Conservation (phyloP, 2,113 vertebrate species). For the Butorides virescens region DNA sequence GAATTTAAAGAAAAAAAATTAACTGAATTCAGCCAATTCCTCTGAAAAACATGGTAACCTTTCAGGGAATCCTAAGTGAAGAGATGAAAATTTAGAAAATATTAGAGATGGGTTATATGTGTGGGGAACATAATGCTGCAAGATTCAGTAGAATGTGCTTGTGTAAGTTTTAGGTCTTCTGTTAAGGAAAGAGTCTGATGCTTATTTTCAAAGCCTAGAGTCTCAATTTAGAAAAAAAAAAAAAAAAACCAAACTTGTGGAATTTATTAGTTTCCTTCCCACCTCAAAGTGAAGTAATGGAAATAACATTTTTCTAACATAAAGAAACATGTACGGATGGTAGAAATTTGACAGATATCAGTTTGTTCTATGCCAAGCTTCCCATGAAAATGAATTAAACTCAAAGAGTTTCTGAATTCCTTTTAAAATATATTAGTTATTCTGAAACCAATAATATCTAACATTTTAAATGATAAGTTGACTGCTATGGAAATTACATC, state of each 20-base stretch:
- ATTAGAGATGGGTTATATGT: background rate
- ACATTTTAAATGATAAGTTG: background rate
- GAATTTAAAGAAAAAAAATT: background rate
- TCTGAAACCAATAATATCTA: background rate
- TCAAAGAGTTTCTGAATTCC: background rate
- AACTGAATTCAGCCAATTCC: background rate
- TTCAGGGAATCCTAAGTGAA: background rate
- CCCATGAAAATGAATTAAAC: background rate
- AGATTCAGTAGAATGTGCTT: background rate
- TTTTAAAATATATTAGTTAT: background rate
- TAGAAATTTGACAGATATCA: background rate
- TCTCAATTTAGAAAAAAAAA: background rate
- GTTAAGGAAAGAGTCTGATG: background rate
- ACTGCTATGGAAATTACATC: background rate
- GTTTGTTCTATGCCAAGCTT: background rate
- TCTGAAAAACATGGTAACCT: background rate
- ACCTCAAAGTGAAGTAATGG: background rate
- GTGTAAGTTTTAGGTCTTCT: background rate
- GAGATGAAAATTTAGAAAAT: background rate
- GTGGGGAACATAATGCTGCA: background rate
- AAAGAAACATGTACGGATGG: background rate
- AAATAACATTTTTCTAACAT: background rate
- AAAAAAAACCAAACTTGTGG: background rate
- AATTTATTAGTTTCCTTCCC: background rate
- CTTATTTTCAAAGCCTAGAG: background rate